These are phyloP conservation scores for Pteronotus mesoamericanus DNA, from an alignment of 2,797 vertebrate species.

Conservation along the genomic window DNA sequence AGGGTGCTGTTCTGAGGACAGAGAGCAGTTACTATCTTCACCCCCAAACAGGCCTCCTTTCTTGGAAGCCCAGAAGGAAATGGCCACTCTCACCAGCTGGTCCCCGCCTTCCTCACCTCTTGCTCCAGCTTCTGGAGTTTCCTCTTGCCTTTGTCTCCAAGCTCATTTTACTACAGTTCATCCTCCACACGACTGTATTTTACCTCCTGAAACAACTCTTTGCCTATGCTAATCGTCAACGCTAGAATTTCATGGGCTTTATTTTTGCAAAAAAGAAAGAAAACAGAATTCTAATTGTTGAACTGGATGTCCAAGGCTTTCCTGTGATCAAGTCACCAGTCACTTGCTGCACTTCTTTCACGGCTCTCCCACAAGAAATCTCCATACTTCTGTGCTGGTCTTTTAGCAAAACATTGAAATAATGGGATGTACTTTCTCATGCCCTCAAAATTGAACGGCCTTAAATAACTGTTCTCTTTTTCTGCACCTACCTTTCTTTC, in stretches of 20 bases:
- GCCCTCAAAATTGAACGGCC: background rate
- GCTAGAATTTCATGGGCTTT: background rate
- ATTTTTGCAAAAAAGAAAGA: background rate
- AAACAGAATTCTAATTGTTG: background rate
- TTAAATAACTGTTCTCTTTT: background rate
- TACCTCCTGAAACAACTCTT: background rate
- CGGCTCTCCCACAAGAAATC: background rate
- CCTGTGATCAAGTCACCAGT: background rate
- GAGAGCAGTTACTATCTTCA: too few relatives aligned
- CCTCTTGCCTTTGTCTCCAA: background rate
- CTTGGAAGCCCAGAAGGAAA: background rate
- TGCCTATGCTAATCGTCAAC: background rate
- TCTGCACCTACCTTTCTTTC: background rate
- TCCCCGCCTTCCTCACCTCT: background rate
- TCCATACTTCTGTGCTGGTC: background rate
- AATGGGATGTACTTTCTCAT: background rate
- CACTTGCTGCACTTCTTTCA: background rate
- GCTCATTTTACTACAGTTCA: background rate
- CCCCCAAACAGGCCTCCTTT: too few relatives aligned
- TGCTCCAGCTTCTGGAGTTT: background rate
- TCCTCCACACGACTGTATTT: background rate
- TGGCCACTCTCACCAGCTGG: accelerated
- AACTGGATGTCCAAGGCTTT: background rate
- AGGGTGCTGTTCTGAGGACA: background rate
- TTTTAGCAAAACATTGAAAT: background rate